Evolutionary conservation across 2,113 vertebrate species (phyloP), one percentile per base, ranked within the genome.

Genomic region (Jacana jacana): DNA sequence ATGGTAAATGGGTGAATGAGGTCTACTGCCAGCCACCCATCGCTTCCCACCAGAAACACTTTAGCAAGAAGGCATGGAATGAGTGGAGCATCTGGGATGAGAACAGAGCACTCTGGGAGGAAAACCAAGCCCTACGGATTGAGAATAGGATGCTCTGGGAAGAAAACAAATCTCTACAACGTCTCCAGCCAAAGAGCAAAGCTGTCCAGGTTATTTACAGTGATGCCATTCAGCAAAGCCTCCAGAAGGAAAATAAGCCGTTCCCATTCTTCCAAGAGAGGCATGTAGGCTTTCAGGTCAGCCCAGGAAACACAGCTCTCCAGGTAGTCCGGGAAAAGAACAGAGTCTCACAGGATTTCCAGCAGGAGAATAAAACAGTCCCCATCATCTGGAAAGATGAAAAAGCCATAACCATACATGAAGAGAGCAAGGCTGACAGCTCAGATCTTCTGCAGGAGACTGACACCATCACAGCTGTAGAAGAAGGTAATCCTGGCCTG

Each of bases 131-230:
- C 10, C 97, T 98, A 19, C 60, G 65, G 7, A 65, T 95, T 4
- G 95, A 98, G 81, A 98, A 69, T 82, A 93, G 83, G 51, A 75
- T 86, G 52, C 97, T 98, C 16, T 93, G 92, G 80, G 88, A 97
- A 72, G 98, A 98, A 96, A 98, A 97, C 72, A 97, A 94, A 40
- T 76, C 97, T 28, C 83, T 98, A 8, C 96, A 97, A 40, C 71
- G 71, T 83, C 89, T 98, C 44, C 95, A 91, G 89, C 83, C 97
- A 70, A 97, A 97, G 79, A 97, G 80, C 20, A 95, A 91, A 91
- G 44, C 72, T 10, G 12, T 78, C 4, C 79, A 78, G 31, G 79
- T 96, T 66, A 88, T 92, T 24, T 93, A 96, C 63, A 94, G 95
- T 23, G 93, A 95, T 57, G 52, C 22, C 17, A 24, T 71, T 35